Evolutionary conservation across 1,140 invertebrate genomes (phyloP).

Genomic region (Helicoverpa armigera): DNA sequence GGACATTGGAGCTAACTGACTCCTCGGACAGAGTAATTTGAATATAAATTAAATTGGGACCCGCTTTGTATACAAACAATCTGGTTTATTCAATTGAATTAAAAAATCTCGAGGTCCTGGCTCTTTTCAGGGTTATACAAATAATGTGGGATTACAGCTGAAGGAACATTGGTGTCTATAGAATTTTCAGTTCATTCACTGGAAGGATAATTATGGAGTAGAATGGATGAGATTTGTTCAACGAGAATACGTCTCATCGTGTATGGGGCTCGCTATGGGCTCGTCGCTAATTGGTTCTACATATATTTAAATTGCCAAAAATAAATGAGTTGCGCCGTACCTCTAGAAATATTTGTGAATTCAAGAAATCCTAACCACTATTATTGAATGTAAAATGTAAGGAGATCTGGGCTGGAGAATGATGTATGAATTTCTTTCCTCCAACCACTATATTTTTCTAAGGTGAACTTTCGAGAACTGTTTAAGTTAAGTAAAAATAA

Average conservation of each 20-base stretch:
- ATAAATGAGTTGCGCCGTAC: too few species aligned
- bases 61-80: conserved; percentile 2
- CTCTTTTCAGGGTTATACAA: conserved; percentile 19
- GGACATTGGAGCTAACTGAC: neutral
- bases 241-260: neutral
- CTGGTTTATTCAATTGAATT: conserved; percentile 32
- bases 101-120: conserved; percentile 1
- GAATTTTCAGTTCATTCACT: conserved; percentile 13
- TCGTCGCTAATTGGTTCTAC: neutral
- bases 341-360: too few species aligned
- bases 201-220: neutral
- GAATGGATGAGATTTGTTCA: neutral
- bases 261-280: neutral
- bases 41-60: conserved; percentile 12
- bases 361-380: too few species aligned
- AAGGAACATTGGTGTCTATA: neutral
- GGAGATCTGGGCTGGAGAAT: too few species aligned
- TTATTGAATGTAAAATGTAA: too few species aligned
- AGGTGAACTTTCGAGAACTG: neutral
- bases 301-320: too few species aligned
- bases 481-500: conserved; percentile 1
- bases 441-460: neutral
- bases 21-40: neutral
- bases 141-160: neutral
- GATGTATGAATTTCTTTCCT: neutral